Conservation (phyloP, 2,888 invertebrate genomes). For the Eutolmus rufibarbis region DNA sequence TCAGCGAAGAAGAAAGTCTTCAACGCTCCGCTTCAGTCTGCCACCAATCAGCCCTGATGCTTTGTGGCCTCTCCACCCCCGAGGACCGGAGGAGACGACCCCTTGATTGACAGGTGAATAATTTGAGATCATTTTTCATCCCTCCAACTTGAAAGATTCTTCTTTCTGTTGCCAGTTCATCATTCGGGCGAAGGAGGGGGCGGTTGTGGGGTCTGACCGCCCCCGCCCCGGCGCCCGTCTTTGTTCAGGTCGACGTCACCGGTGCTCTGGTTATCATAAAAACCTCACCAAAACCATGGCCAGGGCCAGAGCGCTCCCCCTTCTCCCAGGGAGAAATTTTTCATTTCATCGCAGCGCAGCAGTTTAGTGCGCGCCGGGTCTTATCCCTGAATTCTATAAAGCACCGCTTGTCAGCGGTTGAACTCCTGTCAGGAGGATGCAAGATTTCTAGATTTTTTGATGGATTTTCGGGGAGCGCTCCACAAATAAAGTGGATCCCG, state of each 20-base stretch:
- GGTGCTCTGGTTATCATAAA: slow-evolving; percentile 26
- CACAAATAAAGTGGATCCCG: neutral
- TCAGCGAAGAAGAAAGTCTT: neutral
- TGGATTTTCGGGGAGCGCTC: neutral
- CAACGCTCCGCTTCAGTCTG: neutral
- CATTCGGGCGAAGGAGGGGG: neutral
- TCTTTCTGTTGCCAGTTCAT: neutral
- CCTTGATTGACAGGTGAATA: slow-evolving; percentile 48
- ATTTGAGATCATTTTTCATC: slow-evolving; percentile 48
- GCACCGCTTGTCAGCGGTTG: slow-evolving; percentile 12
- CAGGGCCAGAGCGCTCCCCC: neutral
- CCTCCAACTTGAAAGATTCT: slow-evolving; percentile 30
- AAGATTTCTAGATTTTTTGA: slow-evolving; percentile 3
- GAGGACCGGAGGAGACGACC: neutral
- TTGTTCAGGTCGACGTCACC: neutral
- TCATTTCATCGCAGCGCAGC: neutral
- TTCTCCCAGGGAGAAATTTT: neutral
- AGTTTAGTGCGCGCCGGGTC: neutral
- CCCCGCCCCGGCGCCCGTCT: neutral
- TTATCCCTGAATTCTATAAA: slow-evolving; percentile 7
- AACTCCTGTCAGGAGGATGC: neutral
- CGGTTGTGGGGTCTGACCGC: neutral
- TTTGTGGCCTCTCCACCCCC: neutral
- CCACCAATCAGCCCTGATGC: neutral
- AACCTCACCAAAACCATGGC: slow-evolving; percentile 21